A percentile compares a stretch with the other conserved stretches of the same genome.
Conservation (phyloP, 1,140 invertebrate species). For the Meloidogyne floridensis region DNA sequence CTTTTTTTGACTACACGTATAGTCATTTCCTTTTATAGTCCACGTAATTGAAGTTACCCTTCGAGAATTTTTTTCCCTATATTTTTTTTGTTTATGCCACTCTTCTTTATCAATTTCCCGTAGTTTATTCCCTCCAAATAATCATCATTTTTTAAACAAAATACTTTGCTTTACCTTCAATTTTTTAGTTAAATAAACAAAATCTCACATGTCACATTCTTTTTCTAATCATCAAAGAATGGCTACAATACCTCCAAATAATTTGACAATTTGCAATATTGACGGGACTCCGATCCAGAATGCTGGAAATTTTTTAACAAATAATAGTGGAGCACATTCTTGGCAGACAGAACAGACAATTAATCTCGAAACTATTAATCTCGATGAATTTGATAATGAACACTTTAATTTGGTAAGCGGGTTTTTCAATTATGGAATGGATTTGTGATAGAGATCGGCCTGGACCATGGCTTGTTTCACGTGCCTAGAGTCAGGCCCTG, state of each 20-base stretch:
- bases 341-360: constrained; percentile 1
- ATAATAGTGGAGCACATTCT: not conserved
- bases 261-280: not conserved
- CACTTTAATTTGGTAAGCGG: not conserved
- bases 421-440: too few relatives aligned
- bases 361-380: constrained; percentile 4
- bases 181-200: not conserved
- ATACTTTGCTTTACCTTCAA: not conserved
- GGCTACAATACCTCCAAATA: not conserved
- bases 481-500: too few relatives aligned
- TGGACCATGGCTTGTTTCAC: too few relatives aligned
- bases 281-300: not conserved
- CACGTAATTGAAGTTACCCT: not conserved
- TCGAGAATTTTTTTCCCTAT: not conserved
- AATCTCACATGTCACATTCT: constrained; percentile 9
- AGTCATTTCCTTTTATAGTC: not conserved
- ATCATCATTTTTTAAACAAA: not conserved
- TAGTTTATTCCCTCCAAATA: not conserved
- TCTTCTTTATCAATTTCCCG: not conserved
- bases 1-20: not conserved
- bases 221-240: constrained; percentile 9
- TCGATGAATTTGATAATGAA: constrained; percentile 2
- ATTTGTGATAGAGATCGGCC: too few relatives aligned
- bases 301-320: not conserved
- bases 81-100: not conserved